phyloP scores from a whole-genome alignment of 2,888 invertebrate genomes.

The Ceramica pisi region DNA sequence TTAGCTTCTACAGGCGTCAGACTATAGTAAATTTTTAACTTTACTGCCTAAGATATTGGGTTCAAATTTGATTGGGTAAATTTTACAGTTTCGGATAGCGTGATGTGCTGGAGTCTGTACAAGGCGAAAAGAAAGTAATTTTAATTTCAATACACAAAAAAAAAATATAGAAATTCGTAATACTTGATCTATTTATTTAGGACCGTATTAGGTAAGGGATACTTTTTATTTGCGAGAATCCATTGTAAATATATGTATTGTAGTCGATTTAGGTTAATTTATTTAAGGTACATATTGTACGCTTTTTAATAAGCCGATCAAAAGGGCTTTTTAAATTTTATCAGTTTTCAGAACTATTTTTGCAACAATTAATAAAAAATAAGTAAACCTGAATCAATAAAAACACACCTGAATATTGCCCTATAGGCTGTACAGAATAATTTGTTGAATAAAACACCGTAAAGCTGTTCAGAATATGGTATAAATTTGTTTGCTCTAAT shows the following conservation, averaged over 20 bases:
- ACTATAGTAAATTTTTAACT: too few relatives aligned
- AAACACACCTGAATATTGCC: not conserved
- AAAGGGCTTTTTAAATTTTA: not conserved
- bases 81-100: too few relatives aligned
- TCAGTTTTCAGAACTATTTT: not conserved
- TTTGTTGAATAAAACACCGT: not conserved
- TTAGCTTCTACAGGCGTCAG: too few relatives aligned
- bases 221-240: slow-evolving; percentile 11
- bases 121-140: not conserved
- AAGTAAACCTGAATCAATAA: not conserved
- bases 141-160: not conserved
- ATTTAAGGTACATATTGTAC: slow-evolving; percentile 39
- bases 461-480: not conserved
- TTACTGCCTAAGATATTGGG: too few relatives aligned
- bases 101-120: too few relatives aligned
- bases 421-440: not conserved
- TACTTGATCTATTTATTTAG: slow-evolving; percentile 54
- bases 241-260: slow-evolving; percentile 61
- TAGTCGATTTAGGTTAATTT: slow-evolving; percentile 39
- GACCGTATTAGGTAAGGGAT: slow-evolving; percentile 44
- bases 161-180: not conserved
- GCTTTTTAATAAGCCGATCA: slow-evolving; percentile 4
- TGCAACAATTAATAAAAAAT: not conserved
- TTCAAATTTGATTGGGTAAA: too few relatives aligned
- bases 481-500: slow-evolving; percentile 1